Evolutionary conservation across 1,140 invertebrate genomes (phyloP), one percentile per base, ranked within the genome.

Genomic region (Steinernema khuongi): DNA sequence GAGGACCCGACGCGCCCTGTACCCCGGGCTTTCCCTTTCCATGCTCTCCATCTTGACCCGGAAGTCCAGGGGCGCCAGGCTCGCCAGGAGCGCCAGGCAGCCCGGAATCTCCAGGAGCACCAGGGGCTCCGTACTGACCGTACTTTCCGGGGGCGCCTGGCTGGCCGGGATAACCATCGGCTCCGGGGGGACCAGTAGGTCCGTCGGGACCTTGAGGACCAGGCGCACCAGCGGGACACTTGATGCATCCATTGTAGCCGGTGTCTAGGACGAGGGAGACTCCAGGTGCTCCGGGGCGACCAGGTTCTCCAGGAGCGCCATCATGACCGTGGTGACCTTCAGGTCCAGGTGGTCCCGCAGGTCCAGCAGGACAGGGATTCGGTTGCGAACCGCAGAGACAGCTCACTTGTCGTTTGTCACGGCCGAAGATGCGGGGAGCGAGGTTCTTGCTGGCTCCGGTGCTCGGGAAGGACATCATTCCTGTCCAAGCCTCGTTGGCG

Each of bases 401-500:
- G 50, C 50, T 60, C 11, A 60, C 50, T 60, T 60, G 50, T n/a
- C 50, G 50, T 22, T 60, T 60, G 50, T 60, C 50, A 22, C 50
- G 50, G 19, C 50, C 50, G 50, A 60, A 60, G 50, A 60, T 14
- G 26, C 50, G 50, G 26, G 50, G 50, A 60, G 19, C 50, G 50
- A 22, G 7, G 19, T 60, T 60, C 50, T 60, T 60, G 11, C 11
- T 17, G 7, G 26, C 50, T 60, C 50, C 50, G 50, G 71, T 31
- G 22, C 41, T 32, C 31, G 67, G 71, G 22, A 44, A 31, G 28
- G 22, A 19, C 17, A 73, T 78, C 77, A 78, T 78, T 30, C 71
- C 76, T 29, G 43, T 30, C 77, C 77, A 78, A 30, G 77, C 77
- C 11, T 76, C 68, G 33, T 77, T 71, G 31, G 76, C 74, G n/a